phyloP scores from a whole-genome alignment of 1,140 invertebrate species.

The Pomacea maculata region DNA sequence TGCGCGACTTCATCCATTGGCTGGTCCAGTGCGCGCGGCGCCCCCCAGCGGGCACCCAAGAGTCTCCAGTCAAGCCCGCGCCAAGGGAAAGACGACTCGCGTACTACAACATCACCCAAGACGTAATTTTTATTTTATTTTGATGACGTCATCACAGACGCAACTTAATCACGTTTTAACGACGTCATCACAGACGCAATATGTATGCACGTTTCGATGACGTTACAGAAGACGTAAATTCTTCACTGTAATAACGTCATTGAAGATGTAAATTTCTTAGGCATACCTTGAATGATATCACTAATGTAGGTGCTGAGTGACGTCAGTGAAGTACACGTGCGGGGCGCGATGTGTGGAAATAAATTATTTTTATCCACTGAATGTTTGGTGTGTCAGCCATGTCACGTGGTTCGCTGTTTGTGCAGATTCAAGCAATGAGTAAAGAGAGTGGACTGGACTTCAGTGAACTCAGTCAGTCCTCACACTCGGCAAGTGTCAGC shows the following conservation, averaged over 20 bases:
- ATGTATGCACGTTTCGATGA: neutral
- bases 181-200: neutral
- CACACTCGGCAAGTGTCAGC: neutral
- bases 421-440: neutral
- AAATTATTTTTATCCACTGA: no score
- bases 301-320: no score
- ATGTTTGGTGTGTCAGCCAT: no score
- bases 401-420: neutral
- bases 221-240: neutral
- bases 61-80: neutral
- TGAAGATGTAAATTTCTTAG: no score
- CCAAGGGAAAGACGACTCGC: neutral
- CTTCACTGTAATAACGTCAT: no score
- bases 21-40: neutral
- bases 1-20: slow-evolving; percentile 55
- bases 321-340: no score
- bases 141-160: neutral
- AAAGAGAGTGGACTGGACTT: neutral
- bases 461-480: neutral
- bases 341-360: no score
- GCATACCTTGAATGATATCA: no score
- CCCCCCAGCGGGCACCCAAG: neutral
- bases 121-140: neutral
- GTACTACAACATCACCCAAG: neutral
- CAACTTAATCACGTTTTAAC: neutral